Conservation (phyloP, 2,888 invertebrate genomes). For the Gastracanthus pulcherrimus region DNA sequence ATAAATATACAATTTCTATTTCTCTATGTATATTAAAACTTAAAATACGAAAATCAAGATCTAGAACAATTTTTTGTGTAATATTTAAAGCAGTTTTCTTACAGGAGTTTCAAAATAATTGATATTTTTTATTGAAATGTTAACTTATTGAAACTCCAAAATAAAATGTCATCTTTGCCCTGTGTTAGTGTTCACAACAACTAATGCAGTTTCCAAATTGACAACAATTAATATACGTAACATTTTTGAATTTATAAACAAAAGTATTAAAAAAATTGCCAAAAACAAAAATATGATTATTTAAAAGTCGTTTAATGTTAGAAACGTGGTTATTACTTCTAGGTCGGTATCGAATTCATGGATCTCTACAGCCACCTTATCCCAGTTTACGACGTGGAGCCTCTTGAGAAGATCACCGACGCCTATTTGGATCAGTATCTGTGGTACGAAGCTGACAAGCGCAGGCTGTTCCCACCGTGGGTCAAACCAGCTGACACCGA, state of each 20-base stretch:
- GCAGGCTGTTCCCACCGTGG: slow-evolving; percentile 98
- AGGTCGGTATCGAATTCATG: slow-evolving; percentile 99
- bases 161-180: slow-evolving; percentile 51
- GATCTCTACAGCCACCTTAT: slow-evolving; percentile 99
- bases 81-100: background rate
- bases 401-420: slow-evolving; percentile 99
- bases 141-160: slow-evolving; percentile 2
- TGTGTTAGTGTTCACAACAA: slow-evolving; percentile 23
- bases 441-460: slow-evolving; percentile 99
- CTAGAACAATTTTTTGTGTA: background rate
- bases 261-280: no score
- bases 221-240: slow-evolving; percentile 19
- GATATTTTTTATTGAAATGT: background rate
- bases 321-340: slow-evolving; percentile 47
- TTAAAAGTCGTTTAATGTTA: no score
- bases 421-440: slow-evolving; percentile 99
- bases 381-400: slow-evolving; percentile 99
- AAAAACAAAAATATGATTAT: no score
- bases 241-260: background rate
- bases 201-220: slow-evolving; percentile 53
- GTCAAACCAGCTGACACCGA: slow-evolving; percentile 99
- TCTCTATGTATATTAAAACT: no score
- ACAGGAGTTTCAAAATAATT: background rate
- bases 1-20: no score
- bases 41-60: no score